Base-by-base conservation (phyloP, 2,797 vertebrate genomes). In the Danio choprae region DNA sequence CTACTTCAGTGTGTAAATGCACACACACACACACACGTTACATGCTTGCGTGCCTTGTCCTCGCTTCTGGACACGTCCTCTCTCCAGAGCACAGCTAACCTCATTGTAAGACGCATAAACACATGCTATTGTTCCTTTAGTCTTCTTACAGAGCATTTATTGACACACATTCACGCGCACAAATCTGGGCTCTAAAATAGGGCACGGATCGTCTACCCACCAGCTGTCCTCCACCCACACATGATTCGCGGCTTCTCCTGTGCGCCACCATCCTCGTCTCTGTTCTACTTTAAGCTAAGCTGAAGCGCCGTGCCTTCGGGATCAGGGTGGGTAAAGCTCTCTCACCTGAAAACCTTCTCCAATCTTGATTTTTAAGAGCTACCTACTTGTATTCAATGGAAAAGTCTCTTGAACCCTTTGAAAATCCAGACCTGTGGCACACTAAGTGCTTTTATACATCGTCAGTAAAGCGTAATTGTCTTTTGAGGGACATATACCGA, bases 1-100 rank as follows among this genome's bases (percentile, higher is more conserved):
- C 51, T 80, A 74, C 86, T 74, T 82, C 11, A 69, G 53, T 81
- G 79, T 79, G 79, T 64, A 71, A 46, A 74, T 56, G 62, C 55
- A 80, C 59, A 79, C 64, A 77, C 58, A 74, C 56, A 58, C 59
- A 81, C 58, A 79, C 63, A 78, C 58, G 44, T 40, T 73, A 84
- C 78, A 83, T 65, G 91, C 90, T 91, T 91, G 84, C 9, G 92
- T 94, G 93, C 93, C 93, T 94, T 94, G 89, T 92, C 89, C 85
- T 87, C 86, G 87, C 85, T 83, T 63, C 79, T 78, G 89, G 90
- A 91, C 77, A 16, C 80, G 76, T 81, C 68, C 5, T 62, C 85
- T 81, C 59, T 82, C 70, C 74, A 79, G 79, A 82, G 77, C 73
- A 63, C 69, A 74, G 80, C 59, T 44, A 74, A 78, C 71, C 76